phyloP scores from a whole-genome alignment of 2,113 vertebrate genomes.

The Lampris megalopsis region DNA sequence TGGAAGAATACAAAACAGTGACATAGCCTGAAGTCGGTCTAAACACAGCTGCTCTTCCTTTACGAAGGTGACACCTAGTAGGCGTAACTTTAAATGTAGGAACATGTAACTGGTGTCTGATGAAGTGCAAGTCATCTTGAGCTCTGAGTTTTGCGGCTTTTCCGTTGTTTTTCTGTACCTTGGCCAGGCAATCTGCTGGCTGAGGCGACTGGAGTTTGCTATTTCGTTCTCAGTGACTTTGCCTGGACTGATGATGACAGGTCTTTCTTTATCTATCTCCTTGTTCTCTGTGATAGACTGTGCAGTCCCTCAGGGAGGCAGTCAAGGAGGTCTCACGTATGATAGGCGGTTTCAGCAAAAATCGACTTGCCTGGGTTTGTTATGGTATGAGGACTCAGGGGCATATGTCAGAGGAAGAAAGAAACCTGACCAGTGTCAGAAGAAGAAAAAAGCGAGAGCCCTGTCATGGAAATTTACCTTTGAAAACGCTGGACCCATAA shows the following conservation, averaged over 20 bases:
- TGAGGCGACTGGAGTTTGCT: too few relatives aligned
- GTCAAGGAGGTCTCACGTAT: slow-evolving; percentile 23
- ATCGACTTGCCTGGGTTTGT: neutral
- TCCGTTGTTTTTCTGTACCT: neutral
- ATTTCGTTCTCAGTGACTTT: too few relatives aligned
- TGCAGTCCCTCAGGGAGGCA: neutral
- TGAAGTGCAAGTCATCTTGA: neutral
- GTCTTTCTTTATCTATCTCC: slow-evolving; percentile 5
- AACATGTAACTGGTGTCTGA: neutral
- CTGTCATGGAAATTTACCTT: too few relatives aligned
- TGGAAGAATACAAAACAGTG: neutral
- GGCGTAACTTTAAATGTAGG: too few relatives aligned
- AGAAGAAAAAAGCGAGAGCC: too few relatives aligned
- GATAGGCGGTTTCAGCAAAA: slow-evolving; percentile 14
- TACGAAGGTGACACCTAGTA: neutral
- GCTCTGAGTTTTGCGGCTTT: too few relatives aligned
- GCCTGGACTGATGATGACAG: neutral
- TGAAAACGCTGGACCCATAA: too few relatives aligned
- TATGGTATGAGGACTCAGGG: neutral
- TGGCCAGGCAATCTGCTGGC: neutral
- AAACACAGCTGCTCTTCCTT: neutral
- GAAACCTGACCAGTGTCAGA: too few relatives aligned
- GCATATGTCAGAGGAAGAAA: too few relatives aligned
- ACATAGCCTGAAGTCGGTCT: slow-evolving; percentile 1
- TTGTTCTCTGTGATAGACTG: slow-evolving; percentile 11